Base-by-base conservation (phyloP, 1,140 invertebrate genomes). In the Xylocopa sonorina region DNA sequence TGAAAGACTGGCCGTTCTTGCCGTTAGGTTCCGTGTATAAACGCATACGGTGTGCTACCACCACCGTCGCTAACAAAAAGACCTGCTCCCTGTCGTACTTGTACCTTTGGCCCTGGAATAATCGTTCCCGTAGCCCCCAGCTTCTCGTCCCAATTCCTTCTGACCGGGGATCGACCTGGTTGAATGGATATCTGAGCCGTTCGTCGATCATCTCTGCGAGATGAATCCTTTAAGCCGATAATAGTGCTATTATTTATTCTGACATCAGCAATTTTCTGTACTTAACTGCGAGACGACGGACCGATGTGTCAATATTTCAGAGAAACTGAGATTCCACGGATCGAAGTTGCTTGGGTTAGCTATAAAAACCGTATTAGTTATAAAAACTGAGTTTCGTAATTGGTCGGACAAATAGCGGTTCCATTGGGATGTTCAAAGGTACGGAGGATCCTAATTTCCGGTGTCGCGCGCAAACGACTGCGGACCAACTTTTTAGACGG, bases 1-100 rank as follows among this genome's bases (percentile, higher is more conserved):
- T 87, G 90, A 90, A 88, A 90, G 91, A 93, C 92, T 92, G 92
- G 88, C 85, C 87, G 86, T 88, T 87, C 80, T n/a, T 85, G 88
- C 86, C 83, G 88, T 91, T 83, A 87, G 81, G 87, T 87, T 88
- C 32, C 84, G 73, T 91, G 87, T 84, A 94, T 93, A 88, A 94
- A 93, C 66, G n/a, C 89, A 89, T 69, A 92, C 94, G 78, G 66
- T 84, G 66, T 84, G 64, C 76, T 90, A 83, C 89, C 87, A 89
- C 88, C 88, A 90, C 88, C 81, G 83, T 69, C 51, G 10, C 50
- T 29, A 1, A 21, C n/a, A 41, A 34, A 24, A 41, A 50, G 18
- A 21, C 12, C 1, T 60, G 29, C 38, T 38, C n/a, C 53, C 41
- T 41, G 60, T 53, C 29, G 58, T 64, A 55, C 53, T 51, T 57